Base-by-base conservation (phyloP, 1,140 invertebrate species). In the Leguminivora glycinivorella region DNA sequence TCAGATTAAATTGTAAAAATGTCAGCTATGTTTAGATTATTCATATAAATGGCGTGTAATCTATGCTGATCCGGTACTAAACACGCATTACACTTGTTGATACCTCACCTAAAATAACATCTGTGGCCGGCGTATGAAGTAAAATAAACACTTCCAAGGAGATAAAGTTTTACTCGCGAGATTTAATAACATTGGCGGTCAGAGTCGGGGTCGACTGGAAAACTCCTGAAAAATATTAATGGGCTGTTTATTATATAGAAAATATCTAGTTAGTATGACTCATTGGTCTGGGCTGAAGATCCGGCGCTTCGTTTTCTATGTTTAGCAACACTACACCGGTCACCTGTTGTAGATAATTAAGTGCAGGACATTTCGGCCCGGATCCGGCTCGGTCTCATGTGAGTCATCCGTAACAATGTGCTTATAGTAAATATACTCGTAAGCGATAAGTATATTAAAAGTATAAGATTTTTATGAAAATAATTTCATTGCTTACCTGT, bases 1-100 rank as follows among this genome's bases (percentile, higher is more conserved):
- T 40, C 38, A 5, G 4, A 26, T 25, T 63, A 29, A 0, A 9
- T 29, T 5, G 25, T 63, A 63, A 63, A 19, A 63, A 63, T 34
- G n/a, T 34, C 29, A 17, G 17, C 70, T 78, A 76, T 72, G 73
- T 74, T 67, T 70, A 73, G 70, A 70, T 67, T 72, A 73, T 72
- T 29, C 25, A 60, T 56, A 68, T 47, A 19, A 56, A 40, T 60
- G n/a, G 56, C 69, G 67, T 58, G 66, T 74, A 75, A 72, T 70
- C 68, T 70, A 56, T 70, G 74, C 68, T 75, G 10, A 75, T 63
- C 69, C 68, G 74, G 68, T 67, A 68, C 56, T 70, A 72, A 75
- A 70, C 74, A 70, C 34, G 69, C 56, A 29, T 72, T 75, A 34
- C 19, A 29, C 25, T 34, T 63, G 58, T 63, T 63, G 25, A 63